phyloP scores from a whole-genome alignment of 2,797 vertebrate genomes.

The Diplodus puntazzo region DNA sequence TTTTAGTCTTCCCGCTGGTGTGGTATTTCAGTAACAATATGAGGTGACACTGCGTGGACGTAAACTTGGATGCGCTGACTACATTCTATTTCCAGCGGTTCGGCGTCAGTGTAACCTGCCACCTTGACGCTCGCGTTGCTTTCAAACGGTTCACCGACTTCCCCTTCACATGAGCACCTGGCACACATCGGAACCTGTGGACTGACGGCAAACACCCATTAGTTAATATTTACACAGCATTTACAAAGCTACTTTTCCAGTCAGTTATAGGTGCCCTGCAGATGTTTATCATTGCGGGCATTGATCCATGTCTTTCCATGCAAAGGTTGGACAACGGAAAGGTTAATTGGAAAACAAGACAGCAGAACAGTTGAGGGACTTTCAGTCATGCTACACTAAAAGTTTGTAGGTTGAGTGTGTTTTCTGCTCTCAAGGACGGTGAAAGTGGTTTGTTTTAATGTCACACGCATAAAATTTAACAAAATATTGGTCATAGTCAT shows the following conservation, averaged over 20 bases:
- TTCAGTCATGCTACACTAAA: constrained; percentile 54
- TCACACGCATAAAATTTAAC: not conserved
- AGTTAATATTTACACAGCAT: constrained; percentile 77
- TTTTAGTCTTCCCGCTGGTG: constrained; percentile 2
- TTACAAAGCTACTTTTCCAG: constrained; percentile 74
- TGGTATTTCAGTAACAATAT: constrained; percentile 26
- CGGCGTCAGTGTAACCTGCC: constrained; percentile 17
- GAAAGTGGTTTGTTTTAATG: not conserved
- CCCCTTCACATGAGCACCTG: constrained; percentile 63
- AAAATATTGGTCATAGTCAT: not conserved
- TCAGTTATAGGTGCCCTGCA: constrained; percentile 63
- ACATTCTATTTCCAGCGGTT: constrained; percentile 47
- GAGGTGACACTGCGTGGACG: not conserved
- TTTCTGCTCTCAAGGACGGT: constrained; percentile 27
- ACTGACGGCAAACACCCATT: constrained; percentile 67
- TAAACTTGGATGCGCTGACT: constrained; percentile 37
- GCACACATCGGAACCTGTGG: constrained; percentile 68
- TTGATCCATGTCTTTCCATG: constrained; percentile 77
- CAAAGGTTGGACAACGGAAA: constrained; percentile 77
- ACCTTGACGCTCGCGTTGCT: constrained; percentile 18
- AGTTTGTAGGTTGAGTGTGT: constrained; percentile 50
- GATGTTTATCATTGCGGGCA: constrained; percentile 76
- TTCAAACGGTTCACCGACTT: constrained; percentile 61
- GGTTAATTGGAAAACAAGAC: constrained; percentile 82
- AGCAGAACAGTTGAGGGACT: constrained; percentile 53